Conservation (phyloP, 2,797 vertebrate species). For the Dryobates pubescens region DNA sequence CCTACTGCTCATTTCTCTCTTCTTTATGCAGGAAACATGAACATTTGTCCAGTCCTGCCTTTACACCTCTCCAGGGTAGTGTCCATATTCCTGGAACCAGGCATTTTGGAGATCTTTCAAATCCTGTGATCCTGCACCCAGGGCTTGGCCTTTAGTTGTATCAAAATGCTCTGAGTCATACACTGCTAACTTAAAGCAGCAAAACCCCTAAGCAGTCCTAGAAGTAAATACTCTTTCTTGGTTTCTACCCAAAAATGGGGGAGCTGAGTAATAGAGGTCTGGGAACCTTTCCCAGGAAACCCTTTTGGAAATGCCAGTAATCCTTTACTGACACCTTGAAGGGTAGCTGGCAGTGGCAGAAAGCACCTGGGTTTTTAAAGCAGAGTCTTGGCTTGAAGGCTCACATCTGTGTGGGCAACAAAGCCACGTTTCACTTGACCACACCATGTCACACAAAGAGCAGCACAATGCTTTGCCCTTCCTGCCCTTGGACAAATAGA, state of each 20-base stretch:
- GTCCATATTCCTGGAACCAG: neutral
- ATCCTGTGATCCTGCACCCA: neutral
- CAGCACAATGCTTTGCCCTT: neutral
- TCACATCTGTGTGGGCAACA: slow-evolving; percentile 10
- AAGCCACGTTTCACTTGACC: neutral
- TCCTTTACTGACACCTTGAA: neutral
- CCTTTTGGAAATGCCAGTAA: neutral
- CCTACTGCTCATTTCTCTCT: neutral
- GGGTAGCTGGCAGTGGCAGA: neutral
- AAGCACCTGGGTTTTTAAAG: neutral
- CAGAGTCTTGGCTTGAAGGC: neutral
- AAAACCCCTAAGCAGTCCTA: neutral
- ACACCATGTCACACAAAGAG: neutral
- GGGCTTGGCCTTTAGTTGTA: neutral
- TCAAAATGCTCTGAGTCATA: neutral
- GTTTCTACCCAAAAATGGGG: neutral
- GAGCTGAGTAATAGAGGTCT: neutral
- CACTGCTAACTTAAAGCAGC: neutral
- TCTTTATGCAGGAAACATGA: neutral
- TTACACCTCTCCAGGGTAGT: neutral
- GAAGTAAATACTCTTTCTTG: neutral
- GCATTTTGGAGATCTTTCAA: neutral
- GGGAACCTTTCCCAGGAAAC: neutral
- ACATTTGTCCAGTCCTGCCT: neutral
- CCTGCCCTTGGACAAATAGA: neutral